Base-by-base conservation (phyloP, 1,140 invertebrate genomes). In the Ceratitis capitata region DNA sequence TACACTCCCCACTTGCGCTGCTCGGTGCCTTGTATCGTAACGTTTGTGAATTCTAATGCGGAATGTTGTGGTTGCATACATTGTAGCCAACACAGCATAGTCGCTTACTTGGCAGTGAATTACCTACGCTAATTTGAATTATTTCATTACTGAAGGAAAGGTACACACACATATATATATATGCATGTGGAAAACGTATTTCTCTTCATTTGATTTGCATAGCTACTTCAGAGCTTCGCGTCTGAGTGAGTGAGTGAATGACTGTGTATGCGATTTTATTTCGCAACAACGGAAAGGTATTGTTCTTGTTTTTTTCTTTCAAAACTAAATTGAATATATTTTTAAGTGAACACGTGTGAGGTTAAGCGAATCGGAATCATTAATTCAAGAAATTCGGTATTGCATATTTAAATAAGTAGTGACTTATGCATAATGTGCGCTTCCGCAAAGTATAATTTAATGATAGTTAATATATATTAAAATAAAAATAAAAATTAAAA, bases 41-140 rank as follows among this genome's bases (percentile, higher is more conserved):
- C 35, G 69, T 10, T 78, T 78, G 35, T 29, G 29, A 39, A 78
- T 32, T 45, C 16, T 45, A 78, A 42, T 78, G 32, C 69, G 69
- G 12, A 78, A 45, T 26, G 69, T 42, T 12, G 69, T 26, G 6
- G n/a, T 32, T 69, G 32, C 61, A n/a, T n/a, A n/a, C n/a, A n/a
- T n/a, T n/a, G n/a, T n/a, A n/a, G n/a, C n/a, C n/a, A n/a, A n/a
- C n/a, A n/a, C n/a, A n/a, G n/a, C n/a, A n/a, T n/a, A n/a, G n/a
- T n/a, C 61, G 39, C 61, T 78, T 45, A 39, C 69, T 19, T 0
- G 19, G 51, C 9, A n/a, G n/a, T n/a, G n/a, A 61, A 26, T 19
- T 47, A 23, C 42, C 69, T 19, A 9, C 45, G 69, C 69, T 78
- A 78, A 78, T 78, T 78, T 78, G 69, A 78, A 47, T 78, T 78